Base-by-base conservation (phyloP, 1,140 invertebrate genomes). In the Aporrectodea caliginosa region DNA sequence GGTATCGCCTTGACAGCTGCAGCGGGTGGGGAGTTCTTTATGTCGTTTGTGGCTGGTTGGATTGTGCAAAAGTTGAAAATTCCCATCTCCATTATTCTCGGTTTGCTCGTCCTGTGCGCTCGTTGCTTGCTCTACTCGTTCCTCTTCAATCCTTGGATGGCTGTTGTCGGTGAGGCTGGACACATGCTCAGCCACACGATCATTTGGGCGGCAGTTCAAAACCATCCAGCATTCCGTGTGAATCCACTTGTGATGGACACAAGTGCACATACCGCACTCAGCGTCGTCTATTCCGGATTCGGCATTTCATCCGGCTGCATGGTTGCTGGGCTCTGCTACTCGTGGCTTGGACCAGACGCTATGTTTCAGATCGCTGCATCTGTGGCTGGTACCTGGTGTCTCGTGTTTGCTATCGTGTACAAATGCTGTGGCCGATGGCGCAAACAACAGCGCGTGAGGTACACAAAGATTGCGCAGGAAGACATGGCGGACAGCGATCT, bases 391-490 rank as follows among this genome's bases (percentile, higher is more conserved):
- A 31, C n/a, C 16, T 76, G 75, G 75, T 76, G 34, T 35, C 1
- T 76, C n/a, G 16, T 58, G 75, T 76, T 43, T 35, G 75, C 33
- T 1, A n/a, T 76, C 35, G 27, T 76, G 16, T 76, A 76, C 75
- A 32, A 32, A 14, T 76, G 75, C 35, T 76, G 75, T 35, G 43
- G 35, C 22, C 33, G 6, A 6, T 30, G 43, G 22, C 29, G 35
- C 6, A 14, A 29, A 34, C n/a, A n/a, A n/a, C n/a, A n/a, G n/a
- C 33, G 75, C 22, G 16, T 27, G 33, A 68, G 35, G 33, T 35
- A 35, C 75, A 76, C 33, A 35, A 76, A 43, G 43, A 76, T 30
- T n/a, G 35, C 16, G 16, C 29, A 34, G 75, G 33, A 31, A 22
- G 75, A 35, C 16, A 16, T 74, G 73, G 73, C 73, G n/a, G 33